These are phyloP conservation scores for Hydrochoerus hydrochaeris DNA, from an alignment of 2,113 vertebrate genomes.

Conservation along the genomic window DNA sequence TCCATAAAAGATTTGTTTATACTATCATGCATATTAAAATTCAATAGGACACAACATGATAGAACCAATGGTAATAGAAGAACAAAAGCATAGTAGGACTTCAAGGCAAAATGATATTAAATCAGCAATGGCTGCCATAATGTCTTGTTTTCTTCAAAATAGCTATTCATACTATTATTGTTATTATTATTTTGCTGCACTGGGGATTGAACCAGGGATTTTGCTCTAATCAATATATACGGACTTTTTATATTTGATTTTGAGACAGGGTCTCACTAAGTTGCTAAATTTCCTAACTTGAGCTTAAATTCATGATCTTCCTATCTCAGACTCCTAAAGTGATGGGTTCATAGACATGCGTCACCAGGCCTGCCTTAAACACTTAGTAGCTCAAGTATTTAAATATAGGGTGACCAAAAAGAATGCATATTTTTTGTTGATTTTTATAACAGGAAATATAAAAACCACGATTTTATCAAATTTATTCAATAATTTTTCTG, in stretches of 20 bases:
- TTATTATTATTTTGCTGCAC: background rate
- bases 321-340: too few relatives aligned
- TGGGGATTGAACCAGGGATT: background rate
- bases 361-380: background rate
- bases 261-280: background rate
- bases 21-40: too few relatives aligned
- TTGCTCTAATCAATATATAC: background rate
- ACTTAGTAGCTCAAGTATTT: background rate
- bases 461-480: background rate
- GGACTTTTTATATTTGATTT: background rate
- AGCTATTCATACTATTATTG: too few relatives aligned
- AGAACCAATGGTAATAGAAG: too few relatives aligned
- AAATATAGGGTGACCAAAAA: background rate
- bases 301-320: background rate
- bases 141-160: too few relatives aligned
- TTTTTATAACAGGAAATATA: background rate
- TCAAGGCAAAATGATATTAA: too few relatives aligned
- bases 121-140: too few relatives aligned
- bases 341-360: background rate
- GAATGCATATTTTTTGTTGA: background rate
- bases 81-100: too few relatives aligned
- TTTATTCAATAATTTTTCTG: background rate
- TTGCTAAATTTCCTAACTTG: background rate
- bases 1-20: too few relatives aligned
- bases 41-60: too few relatives aligned